Conservation (phyloP, 2,113 vertebrate species). For the Cricetomys ansorgei region DNA sequence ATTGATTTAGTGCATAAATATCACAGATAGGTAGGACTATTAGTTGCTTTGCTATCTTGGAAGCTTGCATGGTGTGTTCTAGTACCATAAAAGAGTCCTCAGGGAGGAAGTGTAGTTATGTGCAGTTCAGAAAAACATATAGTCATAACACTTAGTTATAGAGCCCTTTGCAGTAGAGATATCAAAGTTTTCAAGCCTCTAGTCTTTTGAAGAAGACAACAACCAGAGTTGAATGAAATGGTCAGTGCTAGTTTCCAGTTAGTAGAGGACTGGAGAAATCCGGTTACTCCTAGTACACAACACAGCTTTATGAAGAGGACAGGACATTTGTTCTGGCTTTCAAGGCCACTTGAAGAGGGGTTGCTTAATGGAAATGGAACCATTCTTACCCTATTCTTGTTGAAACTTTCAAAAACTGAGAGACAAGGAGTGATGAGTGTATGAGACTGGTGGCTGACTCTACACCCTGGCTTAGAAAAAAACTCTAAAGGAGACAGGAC, state of each 20-base stretch:
- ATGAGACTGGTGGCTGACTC: not conserved
- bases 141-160: not conserved
- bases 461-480: not conserved
- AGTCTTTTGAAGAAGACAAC: slow-evolving; percentile 20
- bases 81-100: not conserved
- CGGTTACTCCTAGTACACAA: not conserved
- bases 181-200: not conserved
- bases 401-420: not conserved
- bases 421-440: not conserved
- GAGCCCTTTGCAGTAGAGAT: not conserved
- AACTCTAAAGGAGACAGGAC: not conserved
- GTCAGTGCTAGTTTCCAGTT: not conserved
- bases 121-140: slow-evolving; percentile 30
- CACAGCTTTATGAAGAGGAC: not conserved
- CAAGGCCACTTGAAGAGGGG: not conserved
- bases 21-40: not conserved
- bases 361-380: not conserved
- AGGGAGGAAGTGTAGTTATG: not conserved
- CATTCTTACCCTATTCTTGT: not conserved
- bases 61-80: not conserved
- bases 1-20: not conserved
- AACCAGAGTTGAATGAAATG: slow-evolving; percentile 8
- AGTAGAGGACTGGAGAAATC: not conserved
- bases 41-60: not conserved
- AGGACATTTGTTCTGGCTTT: not conserved